These are phyloP conservation scores for Seriola aureovittata DNA, from an alignment of 2,113 vertebrate genomes.

Conservation along the genomic window DNA sequence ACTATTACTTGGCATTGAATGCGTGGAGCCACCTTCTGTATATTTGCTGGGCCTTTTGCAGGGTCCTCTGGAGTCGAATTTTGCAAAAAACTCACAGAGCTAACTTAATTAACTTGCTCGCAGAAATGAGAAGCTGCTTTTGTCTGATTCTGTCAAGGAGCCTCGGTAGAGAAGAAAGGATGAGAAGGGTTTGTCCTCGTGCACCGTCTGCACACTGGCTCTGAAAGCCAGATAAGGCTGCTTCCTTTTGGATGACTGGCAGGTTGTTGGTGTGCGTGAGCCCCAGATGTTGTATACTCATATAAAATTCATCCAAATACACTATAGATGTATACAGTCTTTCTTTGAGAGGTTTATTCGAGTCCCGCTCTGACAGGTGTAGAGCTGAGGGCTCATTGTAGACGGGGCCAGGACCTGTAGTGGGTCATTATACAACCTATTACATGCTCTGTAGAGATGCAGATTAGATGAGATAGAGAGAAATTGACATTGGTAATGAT, in stretches of 20 bases:
- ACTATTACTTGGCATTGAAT: too few species aligned
- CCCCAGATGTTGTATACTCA: too few species aligned
- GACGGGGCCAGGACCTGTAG: too few species aligned
- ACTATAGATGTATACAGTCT: background rate
- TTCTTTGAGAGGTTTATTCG: background rate
- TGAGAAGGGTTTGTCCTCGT: background rate
- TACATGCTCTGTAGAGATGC: too few species aligned
- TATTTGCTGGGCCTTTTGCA: background rate
- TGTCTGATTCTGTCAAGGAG: background rate
- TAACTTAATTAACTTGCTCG: background rate
- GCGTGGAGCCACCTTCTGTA: background rate
- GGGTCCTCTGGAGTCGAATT: background rate
- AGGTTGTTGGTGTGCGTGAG: background rate
- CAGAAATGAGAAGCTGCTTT: background rate
- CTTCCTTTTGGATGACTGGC: background rate
- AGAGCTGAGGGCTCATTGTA: too few species aligned
- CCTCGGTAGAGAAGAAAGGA: background rate
- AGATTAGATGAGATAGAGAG: too few species aligned
- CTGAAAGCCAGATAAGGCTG: background rate
- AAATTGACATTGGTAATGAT: too few species aligned
- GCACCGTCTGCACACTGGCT: background rate
- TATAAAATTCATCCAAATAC: background rate
- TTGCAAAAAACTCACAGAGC: background rate
- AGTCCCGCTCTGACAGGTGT: too few species aligned
- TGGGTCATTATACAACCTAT: too few species aligned